Evolutionary conservation across 1,140 invertebrate species (phyloP), one percentile per base, ranked within the genome.

Genomic region (Meloidogyne floridensis): DNA sequence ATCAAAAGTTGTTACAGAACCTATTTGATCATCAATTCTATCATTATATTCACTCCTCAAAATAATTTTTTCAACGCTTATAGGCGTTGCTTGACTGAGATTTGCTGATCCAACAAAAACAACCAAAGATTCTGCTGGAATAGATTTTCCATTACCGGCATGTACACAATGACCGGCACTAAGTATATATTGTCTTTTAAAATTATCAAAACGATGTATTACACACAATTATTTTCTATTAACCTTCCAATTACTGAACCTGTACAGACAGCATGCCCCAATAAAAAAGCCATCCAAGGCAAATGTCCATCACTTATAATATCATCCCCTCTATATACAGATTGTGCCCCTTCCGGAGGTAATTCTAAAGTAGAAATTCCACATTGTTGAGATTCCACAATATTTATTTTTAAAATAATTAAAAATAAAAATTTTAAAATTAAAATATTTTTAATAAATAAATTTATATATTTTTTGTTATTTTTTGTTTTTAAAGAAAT

Each of bases 121-220:
- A 43, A 51, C 51, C n/a, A 79, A 54, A 18, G 69, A 70, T 69
- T 72, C 59, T 72, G 77, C 13, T 32, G 77, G 56, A 47, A 65
- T 71, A 13, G 77, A 7, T 51, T 53, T 79, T 70, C 77, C 77
- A 51, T 72, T 69, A 13, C 77, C 77, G 7, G 77, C 77, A 70
- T 79, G 69, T 51, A 79, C 77, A 70, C 77, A 79, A 79, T 79
- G 77, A 5, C 77, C 77, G 15, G 77, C 77, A 71, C 65, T 79
- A 65, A 79, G 77, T 18, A 79, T 18, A 65, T 43, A 71, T 54
- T 79, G 42, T 8, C 56, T 65, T 20, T 42, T 11, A 18, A 79
- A 65, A n/a, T 11, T 11, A 2, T 13, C 9, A 8, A 54, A 54
- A 54, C 2, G n/a, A n/a, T n/a, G n/a, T n/a, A n/a, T n/a, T n/a